Base-by-base conservation (phyloP, 2,797 vertebrate species). In the Cynodonichthys magdalenae region DNA sequence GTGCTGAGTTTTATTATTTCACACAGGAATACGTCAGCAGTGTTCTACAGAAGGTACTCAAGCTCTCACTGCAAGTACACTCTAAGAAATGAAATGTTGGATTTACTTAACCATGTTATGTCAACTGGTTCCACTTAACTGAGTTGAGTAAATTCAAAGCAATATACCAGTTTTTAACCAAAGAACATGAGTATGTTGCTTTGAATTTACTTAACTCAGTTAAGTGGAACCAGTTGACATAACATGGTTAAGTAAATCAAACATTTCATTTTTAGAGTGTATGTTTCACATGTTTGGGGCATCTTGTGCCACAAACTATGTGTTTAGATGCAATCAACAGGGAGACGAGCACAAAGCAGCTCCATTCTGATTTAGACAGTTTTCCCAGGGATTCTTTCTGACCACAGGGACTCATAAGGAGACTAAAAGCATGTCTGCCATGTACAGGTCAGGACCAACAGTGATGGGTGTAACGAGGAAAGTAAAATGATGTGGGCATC, bases 401-500 rank as follows among this genome's bases (percentile, higher is more conserved):
- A 52, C 3, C 11, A 18, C 52, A 10, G 10, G 53, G 61, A 71
- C 71, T 29, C 41, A 7, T 1, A 48, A 64, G 57, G 71, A 78
- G 75, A 82, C 72, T 66, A 81, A 85, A 82, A 84, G 79, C 60
- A 68, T 45, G 59, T 69, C 69, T 41, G 29, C 65, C 48, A 24
- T 42, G 64, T 74, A 68, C 75, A 56, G 71, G 47, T 74, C 57
- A 61, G 66, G 63, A 77, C 64, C 71, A 44, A 66, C 36, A 68
- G 80, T 61, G 75, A 66, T 20, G 49, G 57, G 39, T 76, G 77
- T 50, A 60, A 53, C 54, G 55, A 68, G 77, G 63, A 61, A 81
- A 79, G 77, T 84, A 72, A 75, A 70, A 69, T 48, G 64, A 74
- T 65, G 69, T 62, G 63, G 72, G 82, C 89, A 89, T 92, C 89